Percentiles rank a stretch among this genome's conserved stretches.
phyloP scores from a whole-genome alignment of 2,888 invertebrate genomes.

The Xestia ashworthii region DNA sequence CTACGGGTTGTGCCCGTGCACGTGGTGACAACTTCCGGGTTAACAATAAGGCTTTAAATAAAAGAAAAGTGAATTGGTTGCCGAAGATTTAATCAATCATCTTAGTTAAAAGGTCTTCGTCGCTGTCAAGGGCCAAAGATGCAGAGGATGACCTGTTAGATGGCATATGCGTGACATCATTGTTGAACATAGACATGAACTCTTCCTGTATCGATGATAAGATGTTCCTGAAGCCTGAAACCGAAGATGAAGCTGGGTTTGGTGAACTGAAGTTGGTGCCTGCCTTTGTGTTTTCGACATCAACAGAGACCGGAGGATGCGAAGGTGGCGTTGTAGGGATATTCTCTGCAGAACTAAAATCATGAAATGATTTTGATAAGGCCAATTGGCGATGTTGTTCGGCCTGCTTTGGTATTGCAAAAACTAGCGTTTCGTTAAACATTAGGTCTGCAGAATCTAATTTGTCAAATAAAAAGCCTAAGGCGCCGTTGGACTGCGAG shows the following conservation, averaged over 20 bases:
- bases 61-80: background rate
- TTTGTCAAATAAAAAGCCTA: slow-evolving; percentile 49
- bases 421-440: slow-evolving; percentile 35
- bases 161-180: slow-evolving; percentile 27
- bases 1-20: too few relatives aligned
- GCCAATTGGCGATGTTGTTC: slow-evolving; percentile 12
- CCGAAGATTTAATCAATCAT: slow-evolving; percentile 31
- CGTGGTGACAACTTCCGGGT: too few relatives aligned
- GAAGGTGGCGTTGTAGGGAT: slow-evolving; percentile 40
- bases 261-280: slow-evolving; percentile 3
- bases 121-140: slow-evolving; percentile 42
- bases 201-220: slow-evolving; percentile 72
- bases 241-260: too few relatives aligned
- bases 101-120: slow-evolving; percentile 47
- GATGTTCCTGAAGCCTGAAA: slow-evolving; percentile 45
- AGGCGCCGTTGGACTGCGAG: background rate
- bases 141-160: slow-evolving; percentile 9
- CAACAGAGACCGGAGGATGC: slow-evolving; percentile 47
- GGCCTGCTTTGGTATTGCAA: slow-evolving; percentile 40
- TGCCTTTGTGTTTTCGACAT: slow-evolving; percentile 29
- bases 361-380: slow-evolving; percentile 44
- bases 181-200: slow-evolving; percentile 72
- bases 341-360: slow-evolving; percentile 68
- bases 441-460: slow-evolving; percentile 68
- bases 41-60: background rate